These are phyloP conservation scores for Drosophila paulistorum DNA, from an alignment of 1,140 invertebrate species.

Conservation along the genomic window DNA sequence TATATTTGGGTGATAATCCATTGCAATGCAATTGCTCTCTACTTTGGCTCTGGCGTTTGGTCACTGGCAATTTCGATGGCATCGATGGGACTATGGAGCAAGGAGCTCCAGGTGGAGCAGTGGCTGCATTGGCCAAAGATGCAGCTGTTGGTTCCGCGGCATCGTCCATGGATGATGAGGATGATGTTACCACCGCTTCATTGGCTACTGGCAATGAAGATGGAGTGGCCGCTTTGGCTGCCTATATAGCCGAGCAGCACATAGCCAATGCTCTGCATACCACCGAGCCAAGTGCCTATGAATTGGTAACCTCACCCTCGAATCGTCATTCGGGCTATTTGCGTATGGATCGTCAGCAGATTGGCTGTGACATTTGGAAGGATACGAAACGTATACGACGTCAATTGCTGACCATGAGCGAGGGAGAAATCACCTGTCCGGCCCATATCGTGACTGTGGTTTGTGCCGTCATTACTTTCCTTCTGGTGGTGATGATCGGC, in stretches of 20 bases:
- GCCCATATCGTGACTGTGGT: conserved; percentile 82
- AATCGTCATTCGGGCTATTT: conserved; percentile 56
- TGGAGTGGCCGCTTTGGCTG: conserved; percentile 56
- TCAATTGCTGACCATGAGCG: conserved; percentile 69
- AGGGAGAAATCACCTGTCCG: conserved; percentile 81
- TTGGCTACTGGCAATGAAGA: conserved; percentile 44
- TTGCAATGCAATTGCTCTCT: conserved; percentile 94
- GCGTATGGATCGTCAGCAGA: conserved; percentile 75
- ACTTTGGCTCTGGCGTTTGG: conserved; percentile 92
- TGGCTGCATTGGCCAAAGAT: conserved; percentile 71
- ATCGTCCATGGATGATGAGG: conserved; percentile 58
- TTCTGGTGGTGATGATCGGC: conserved; percentile 75
- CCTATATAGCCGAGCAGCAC: conserved; percentile 75
- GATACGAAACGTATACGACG: conserved; percentile 62
- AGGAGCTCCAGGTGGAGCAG: conserved; percentile 53
- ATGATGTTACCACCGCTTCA: conserved; percentile 44
- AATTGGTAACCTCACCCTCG: conserved; percentile 49
- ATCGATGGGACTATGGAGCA: conserved; percentile 56
- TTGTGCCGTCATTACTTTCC: conserved; percentile 75
- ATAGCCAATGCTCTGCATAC: conserved; percentile 70
- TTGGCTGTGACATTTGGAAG: conserved; percentile 81
- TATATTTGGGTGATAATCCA: conserved; percentile 91
- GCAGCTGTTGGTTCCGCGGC: conserved; percentile 29
- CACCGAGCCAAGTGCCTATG: conserved; percentile 66
- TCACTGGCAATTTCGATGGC: conserved; percentile 76